Conservation (phyloP, 2,113 vertebrate species). For the Agelaius phoeniceus region DNA sequence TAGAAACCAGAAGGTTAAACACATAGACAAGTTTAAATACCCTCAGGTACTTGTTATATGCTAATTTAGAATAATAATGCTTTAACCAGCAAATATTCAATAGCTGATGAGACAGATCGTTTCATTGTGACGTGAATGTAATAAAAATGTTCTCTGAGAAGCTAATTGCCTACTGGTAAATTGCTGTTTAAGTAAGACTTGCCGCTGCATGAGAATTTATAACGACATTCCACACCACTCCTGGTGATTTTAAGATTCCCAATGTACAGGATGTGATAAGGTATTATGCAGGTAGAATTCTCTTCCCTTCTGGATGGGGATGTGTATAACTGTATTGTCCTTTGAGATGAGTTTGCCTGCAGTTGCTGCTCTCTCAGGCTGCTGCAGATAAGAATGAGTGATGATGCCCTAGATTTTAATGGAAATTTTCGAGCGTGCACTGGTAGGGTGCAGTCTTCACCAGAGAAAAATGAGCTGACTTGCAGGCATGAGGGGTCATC, state of each 20-base stretch:
- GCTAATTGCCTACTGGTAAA: slow-evolving; percentile 73
- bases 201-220: slow-evolving; percentile 48
- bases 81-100: slow-evolving; percentile 58
- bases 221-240: neutral
- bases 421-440: slow-evolving; percentile 74
- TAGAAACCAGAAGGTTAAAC: slow-evolving; percentile 9
- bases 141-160: slow-evolving; percentile 73
- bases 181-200: slow-evolving; percentile 74
- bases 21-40: slow-evolving; percentile 8
- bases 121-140: slow-evolving; percentile 66
- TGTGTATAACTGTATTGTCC: slow-evolving; percentile 66
- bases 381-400: slow-evolving; percentile 82
- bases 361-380: slow-evolving; percentile 66
- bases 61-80: slow-evolving; percentile 68
- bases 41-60: neutral
- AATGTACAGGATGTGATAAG: slow-evolving; percentile 16
- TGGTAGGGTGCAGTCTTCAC: slow-evolving; percentile 76
- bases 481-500: slow-evolving; percentile 77
- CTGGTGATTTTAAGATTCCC: slow-evolving; percentile 47
- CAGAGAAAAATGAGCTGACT: slow-evolving; percentile 82
- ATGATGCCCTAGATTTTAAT: slow-evolving; percentile 83
- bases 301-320: slow-evolving; percentile 46
- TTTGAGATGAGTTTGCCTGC: slow-evolving; percentile 68
- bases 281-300: slow-evolving; percentile 57
- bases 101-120: slow-evolving; percentile 48